phyloP scores from a whole-genome alignment of 2,797 vertebrate genomes.

The Lateolabrax maculatus region DNA sequence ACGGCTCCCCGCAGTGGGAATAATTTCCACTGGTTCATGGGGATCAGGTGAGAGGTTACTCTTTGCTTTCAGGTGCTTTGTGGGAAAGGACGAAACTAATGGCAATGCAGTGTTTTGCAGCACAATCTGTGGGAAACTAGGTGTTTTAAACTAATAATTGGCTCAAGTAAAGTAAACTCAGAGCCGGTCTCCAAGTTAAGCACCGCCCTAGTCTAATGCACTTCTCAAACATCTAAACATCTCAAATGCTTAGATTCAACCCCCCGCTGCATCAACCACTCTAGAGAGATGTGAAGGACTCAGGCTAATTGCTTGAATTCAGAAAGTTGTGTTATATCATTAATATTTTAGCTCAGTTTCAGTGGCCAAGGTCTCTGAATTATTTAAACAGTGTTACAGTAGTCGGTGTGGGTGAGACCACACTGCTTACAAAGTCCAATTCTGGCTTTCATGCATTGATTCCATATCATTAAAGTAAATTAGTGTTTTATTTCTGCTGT shows the following conservation, averaged over 20 bases:
- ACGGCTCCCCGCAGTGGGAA: not conserved
- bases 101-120: not conserved
- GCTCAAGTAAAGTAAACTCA: conserved; percentile 11
- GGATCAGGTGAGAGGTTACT: conserved; percentile 12
- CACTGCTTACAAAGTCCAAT: conserved; percentile 32
- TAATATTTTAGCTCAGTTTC: conserved; percentile 80
- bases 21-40: not conserved
- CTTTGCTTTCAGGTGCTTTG: not conserved
- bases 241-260: conserved; percentile 27
- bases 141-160: conserved; percentile 6
- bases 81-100: not conserved
- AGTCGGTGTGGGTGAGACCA: conserved; percentile 54
- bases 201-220: not conserved
- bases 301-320: conserved; percentile 75
- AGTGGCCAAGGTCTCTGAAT: conserved; percentile 72
- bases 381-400: conserved; percentile 69
- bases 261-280: conserved; percentile 29
- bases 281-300: conserved; percentile 51
- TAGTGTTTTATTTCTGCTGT: conserved; percentile 26
- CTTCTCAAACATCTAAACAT: conserved; percentile 29
- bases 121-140: not conserved
- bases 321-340: conserved; percentile 76
- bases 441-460: conserved; percentile 23
- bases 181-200: not conserved
- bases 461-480: conserved; percentile 40